Evolutionary conservation across 1,140 invertebrate species (phyloP), one percentile per base, ranked within the genome.

Genomic region (Macrocentrus cingulum): DNA sequence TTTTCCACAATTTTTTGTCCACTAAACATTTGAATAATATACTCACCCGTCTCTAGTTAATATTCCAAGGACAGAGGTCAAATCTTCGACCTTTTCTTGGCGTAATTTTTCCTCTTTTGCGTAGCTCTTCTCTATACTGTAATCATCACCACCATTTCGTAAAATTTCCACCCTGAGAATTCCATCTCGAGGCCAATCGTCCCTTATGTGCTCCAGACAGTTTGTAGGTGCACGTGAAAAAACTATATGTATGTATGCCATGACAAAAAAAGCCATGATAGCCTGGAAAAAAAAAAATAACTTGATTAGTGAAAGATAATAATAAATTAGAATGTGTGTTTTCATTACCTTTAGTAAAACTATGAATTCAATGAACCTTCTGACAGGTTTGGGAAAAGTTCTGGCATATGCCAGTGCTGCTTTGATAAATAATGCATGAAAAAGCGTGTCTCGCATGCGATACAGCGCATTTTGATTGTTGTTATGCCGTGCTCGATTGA

Each of bases 161-260:
- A 97, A 83, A 67, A 99, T 96, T 82, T 99, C 96, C n/a, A 99
- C 94, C 66, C 82, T 66, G 2, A 99, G 81, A 62, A 99, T 95
- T 9, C 97, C 97, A 80, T 98, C 92, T 56, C 92, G 82, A 1
- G 96, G 96, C 97, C 97, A 99, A 15, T 88, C 86, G 63, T 92
- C 84, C 73, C 92, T 86, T 20, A 98, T 86, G 75, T 94, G 87
- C 70, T 95, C 88, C 61, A 99, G 83, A 81, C 97, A 99, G 66
- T 93, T 95, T 32, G 93, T 92, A 18, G 96, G 95, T 65, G 91
- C 87, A 66, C 91, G 86, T 51, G 95, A 94, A 78, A 98, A 98
- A 36, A 90, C 89, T 72, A 95, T 86, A 72, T 99, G 97, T 66
- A 98, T 95, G 76, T 99, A 99, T 25, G 91, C 88, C 62, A 99